A percentile compares a stretch with the other conserved stretches of the same genome.
phyloP scores from a whole-genome alignment of 2,113 vertebrate genomes.

The Vombatus ursinus region DNA sequence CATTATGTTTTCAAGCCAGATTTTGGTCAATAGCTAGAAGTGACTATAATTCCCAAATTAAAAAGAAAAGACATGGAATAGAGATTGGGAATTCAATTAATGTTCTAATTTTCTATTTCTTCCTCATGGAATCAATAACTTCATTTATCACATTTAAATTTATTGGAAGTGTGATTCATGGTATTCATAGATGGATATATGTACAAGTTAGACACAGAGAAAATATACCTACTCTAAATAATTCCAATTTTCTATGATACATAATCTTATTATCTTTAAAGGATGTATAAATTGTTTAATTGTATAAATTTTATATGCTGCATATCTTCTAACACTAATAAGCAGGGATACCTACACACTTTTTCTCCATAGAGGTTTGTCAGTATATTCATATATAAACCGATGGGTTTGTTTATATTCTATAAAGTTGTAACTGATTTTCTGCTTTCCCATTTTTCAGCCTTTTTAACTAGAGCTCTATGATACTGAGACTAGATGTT shows the following conservation, averaged over 20 bases:
- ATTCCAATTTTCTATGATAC: constrained; percentile 35
- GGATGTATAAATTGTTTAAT: background rate
- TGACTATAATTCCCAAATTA: constrained; percentile 56
- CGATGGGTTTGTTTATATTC: constrained; percentile 60
- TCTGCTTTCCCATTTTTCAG: constrained; percentile 49
- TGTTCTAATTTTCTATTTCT: constrained; percentile 61
- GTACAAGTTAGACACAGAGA: constrained; percentile 24
- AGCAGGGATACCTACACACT: background rate
- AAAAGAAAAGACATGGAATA: constrained; percentile 63
- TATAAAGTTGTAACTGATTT: constrained; percentile 63
- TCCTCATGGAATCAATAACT: constrained; percentile 42
- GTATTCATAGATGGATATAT: constrained; percentile 10
- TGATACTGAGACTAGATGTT: constrained; percentile 22
- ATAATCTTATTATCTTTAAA: constrained; percentile 40
- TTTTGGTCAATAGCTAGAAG: background rate
- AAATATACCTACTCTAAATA: background rate
- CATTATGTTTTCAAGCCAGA: constrained; percentile 34
- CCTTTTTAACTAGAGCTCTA: background rate
- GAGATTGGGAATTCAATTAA: constrained; percentile 69
- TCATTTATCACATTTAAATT: constrained; percentile 62
- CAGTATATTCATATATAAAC: constrained; percentile 26
- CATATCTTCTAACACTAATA: constrained; percentile 37
- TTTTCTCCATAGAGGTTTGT: constrained; percentile 41
- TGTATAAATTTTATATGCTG: constrained; percentile 51
- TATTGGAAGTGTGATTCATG: background rate